Evolutionary conservation across 2,797 vertebrate genomes (phyloP).

Genomic region (Poeciliopsis gracilis): DNA sequence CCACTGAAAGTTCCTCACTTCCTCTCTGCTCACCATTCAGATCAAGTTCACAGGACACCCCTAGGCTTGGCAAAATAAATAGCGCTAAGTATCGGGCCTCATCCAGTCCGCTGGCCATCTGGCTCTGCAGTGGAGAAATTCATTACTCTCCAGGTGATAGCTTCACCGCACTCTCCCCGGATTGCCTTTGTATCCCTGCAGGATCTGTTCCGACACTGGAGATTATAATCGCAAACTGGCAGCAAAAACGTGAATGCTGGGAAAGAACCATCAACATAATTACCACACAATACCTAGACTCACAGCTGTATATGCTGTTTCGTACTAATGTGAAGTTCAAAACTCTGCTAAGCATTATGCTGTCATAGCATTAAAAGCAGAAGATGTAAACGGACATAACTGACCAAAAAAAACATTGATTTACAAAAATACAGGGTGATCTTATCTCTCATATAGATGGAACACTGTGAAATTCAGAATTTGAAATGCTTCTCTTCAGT

Average conservation of each 20-base stretch:
- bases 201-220: conserved; percentile 58
- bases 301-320: too few relatives aligned
- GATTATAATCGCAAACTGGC: conserved; percentile 59
- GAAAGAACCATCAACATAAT: background rate
- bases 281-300: background rate
- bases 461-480: background rate
- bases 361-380: background rate
- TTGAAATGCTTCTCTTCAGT: background rate
- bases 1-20: conserved; percentile 18
- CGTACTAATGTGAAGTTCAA: background rate
- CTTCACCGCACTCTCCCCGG: conserved; percentile 42
- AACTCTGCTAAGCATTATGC: background rate
- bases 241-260: conserved; percentile 49
- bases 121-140: conserved; percentile 60
- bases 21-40: conserved; percentile 20
- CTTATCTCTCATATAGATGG: background rate
- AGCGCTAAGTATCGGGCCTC: conserved; percentile 52
- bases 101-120: conserved; percentile 54
- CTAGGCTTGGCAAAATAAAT: conserved; percentile 51
- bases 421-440: background rate
- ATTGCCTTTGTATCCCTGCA: conserved; percentile 56
- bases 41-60: conserved; percentile 32
- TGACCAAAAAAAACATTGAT: background rate
- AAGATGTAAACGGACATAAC: background rate
- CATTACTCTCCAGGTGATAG: conserved; percentile 68